Conservation (phyloP, 2,888 invertebrate genomes). For the Corbicula japonica region DNA sequence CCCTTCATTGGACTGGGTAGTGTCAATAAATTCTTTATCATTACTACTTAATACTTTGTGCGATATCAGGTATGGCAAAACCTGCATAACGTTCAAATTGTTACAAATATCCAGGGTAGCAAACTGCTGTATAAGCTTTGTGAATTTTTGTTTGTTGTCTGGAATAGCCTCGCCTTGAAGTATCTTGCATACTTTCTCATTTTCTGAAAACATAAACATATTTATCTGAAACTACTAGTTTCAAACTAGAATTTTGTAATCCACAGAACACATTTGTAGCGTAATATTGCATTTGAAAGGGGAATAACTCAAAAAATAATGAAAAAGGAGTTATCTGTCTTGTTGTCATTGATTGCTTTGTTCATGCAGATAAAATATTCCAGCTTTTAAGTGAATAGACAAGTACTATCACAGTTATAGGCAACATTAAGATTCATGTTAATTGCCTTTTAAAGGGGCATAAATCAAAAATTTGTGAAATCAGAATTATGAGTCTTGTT, state of each 20-base stretch:
- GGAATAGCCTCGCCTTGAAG: conserved; percentile 27
- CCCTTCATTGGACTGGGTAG: neutral
- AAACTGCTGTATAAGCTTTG: neutral
- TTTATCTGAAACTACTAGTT: neutral
- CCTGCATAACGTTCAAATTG: neutral
- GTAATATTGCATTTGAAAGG: too few relatives aligned
- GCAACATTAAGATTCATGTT: too few relatives aligned
- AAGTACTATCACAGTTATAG: too few relatives aligned
- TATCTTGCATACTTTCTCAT: conserved; percentile 13
- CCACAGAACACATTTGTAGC: conserved; percentile 8
- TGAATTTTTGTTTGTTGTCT: neutral
- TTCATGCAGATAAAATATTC: too few relatives aligned
- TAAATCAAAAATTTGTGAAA: too few relatives aligned
- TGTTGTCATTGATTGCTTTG: too few relatives aligned
- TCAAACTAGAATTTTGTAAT: neutral
- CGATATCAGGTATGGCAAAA: neutral
- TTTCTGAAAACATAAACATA: conserved; percentile 16
- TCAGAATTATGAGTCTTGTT: too few relatives aligned
- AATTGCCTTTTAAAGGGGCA: too few relatives aligned
- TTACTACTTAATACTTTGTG: neutral
- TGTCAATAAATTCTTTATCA: neutral
- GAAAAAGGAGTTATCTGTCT: too few relatives aligned
- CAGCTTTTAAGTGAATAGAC: too few relatives aligned
- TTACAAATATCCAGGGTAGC: conserved; percentile 3
- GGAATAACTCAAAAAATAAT: too few relatives aligned